These are phyloP conservation scores for Copsychus sechellarum DNA, from an alignment of 2,113 vertebrate species.

Conservation along the genomic window DNA sequence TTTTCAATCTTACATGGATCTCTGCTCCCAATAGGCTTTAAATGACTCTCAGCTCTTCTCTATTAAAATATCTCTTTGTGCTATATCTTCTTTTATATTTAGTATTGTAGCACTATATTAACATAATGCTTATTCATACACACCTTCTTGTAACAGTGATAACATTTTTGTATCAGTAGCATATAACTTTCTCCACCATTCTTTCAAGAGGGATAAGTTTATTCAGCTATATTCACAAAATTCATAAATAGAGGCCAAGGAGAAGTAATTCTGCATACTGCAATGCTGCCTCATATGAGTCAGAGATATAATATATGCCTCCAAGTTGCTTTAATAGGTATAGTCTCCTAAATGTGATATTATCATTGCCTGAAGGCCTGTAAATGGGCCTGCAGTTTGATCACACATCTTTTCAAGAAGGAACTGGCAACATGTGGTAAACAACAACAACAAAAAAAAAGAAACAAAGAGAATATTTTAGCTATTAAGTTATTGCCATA, in stretches of 20 bases:
- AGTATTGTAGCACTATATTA: not conserved
- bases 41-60: not conserved
- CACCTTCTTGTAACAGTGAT: not conserved
- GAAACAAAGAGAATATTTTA: not conserved
- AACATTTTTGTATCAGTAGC: not conserved
- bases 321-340: conserved; percentile 28
- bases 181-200: not conserved
- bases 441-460: not conserved
- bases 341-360: conserved; percentile 25
- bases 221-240: not conserved
- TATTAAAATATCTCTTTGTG: not conserved
- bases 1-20: not conserved
- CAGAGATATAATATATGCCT: conserved; percentile 29
- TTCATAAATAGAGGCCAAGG: not conserved
- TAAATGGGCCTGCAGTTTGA: not conserved
- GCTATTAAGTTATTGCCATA: not conserved
- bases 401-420: conserved; percentile 30
- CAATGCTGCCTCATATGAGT: not conserved
- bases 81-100: not conserved
- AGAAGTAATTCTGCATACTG: not conserved
- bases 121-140: not conserved
- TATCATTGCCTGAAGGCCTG: conserved; percentile 11
- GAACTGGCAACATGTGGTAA: not conserved
- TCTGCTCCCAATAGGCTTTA: not conserved
- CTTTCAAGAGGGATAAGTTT: not conserved